Conservation (phyloP, 2,888 invertebrate species). For the Cremastobaeus sp. region DNA sequence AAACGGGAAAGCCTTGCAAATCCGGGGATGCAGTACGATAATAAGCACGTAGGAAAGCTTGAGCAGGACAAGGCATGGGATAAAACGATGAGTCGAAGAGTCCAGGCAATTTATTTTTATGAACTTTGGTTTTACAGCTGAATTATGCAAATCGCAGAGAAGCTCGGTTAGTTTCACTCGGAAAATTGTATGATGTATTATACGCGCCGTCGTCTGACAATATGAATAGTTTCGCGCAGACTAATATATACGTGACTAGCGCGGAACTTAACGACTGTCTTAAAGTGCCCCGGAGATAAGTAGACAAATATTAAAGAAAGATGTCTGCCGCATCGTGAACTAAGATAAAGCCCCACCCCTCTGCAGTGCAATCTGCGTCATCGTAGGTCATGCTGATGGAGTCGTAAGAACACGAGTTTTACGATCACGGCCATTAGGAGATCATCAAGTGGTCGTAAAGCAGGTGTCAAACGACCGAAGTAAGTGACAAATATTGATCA, state of each 20-base stretch:
- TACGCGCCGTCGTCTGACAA: constrained; percentile 22
- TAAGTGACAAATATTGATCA: too few relatives aligned
- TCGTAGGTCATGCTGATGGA: too few relatives aligned
- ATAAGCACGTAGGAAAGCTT: too few relatives aligned
- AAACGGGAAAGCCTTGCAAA: too few relatives aligned
- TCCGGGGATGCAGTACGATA: too few relatives aligned
- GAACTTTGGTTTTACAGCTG: constrained; percentile 54
- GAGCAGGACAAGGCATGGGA: constrained; percentile 22
- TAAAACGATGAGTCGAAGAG: constrained; percentile 32
- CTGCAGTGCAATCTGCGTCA: not conserved
- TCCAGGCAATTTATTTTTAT: constrained; percentile 52
- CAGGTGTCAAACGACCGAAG: too few relatives aligned
- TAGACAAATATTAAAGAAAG: constrained; percentile 49
- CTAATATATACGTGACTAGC: constrained; percentile 42
- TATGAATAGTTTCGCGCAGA: constrained; percentile 33
- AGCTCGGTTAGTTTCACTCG: constrained; percentile 47
- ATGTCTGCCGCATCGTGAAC: not conserved
- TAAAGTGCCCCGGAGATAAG: constrained; percentile 31
- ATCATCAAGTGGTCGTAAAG: too few relatives aligned
- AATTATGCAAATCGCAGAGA: constrained; percentile 51
- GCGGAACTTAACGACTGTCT: constrained; percentile 36
- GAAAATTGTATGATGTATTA: constrained; percentile 49
- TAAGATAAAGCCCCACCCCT: too few relatives aligned
- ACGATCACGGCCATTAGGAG: too few relatives aligned
- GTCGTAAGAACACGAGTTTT: too few relatives aligned